Percentiles rank a stretch among this genome's conserved stretches.
Conservation (phyloP, 2,888 invertebrate species). For the Metellina segmentata region DNA sequence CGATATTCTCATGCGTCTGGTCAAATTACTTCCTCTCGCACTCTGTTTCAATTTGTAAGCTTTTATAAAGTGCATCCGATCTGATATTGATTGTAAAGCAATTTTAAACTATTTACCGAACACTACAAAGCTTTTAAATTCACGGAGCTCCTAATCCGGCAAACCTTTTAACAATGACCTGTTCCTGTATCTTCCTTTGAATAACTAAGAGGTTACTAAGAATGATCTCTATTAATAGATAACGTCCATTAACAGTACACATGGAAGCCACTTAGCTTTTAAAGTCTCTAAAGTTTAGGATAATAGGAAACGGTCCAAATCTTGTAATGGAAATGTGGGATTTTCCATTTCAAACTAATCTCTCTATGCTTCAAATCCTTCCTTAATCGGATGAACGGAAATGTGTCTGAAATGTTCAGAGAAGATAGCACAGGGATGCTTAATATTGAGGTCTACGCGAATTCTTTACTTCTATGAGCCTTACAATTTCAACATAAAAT, state of each 20-base stretch:
- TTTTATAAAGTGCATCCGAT: not conserved
- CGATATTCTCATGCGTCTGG: not conserved
- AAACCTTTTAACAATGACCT: not conserved
- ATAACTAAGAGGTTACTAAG: not conserved
- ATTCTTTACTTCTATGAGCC: too few relatives aligned
- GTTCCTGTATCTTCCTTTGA: not conserved
- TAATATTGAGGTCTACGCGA: too few relatives aligned
- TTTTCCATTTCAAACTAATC: not conserved
- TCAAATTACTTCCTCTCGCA: not conserved
- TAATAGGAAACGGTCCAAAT: not conserved
- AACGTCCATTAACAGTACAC: not conserved
- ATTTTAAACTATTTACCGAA: not conserved
- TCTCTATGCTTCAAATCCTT: not conserved
- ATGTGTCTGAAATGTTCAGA: not conserved
- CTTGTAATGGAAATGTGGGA: not conserved
- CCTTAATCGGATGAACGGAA: not conserved
- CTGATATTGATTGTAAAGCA: not conserved
- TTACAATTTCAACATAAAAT: too few relatives aligned
- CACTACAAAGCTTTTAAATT: conserved; percentile 1
- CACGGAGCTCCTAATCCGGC: not conserved
- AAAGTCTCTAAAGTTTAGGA: not conserved
- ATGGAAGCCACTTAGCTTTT: not conserved
- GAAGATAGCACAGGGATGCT: too few relatives aligned
- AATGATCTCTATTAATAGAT: not conserved
- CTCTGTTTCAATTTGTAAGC: not conserved